Evolutionary conservation across 2,113 vertebrate species (phyloP), one percentile per base, ranked within the genome.

Genomic region (Sclerurus mexicanus): DNA sequence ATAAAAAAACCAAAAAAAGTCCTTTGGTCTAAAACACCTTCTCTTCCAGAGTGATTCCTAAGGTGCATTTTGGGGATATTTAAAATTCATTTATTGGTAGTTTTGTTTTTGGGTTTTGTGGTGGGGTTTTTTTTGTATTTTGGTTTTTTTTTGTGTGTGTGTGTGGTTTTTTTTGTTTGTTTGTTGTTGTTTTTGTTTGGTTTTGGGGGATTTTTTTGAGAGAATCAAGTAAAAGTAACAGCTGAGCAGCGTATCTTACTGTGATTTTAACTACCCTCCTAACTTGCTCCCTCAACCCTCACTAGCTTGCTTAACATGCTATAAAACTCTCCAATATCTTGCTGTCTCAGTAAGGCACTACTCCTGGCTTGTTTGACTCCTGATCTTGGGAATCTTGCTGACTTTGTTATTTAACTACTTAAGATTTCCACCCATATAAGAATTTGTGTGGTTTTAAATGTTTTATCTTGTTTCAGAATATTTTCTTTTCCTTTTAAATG

Each of bases 61-160:
- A 53, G 8, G 2, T 2, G 2, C 4, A 33, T n/a, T 52, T 20
- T 2, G 1, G 10, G 10, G 4, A 21, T 46, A 17, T 18, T 53
- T 53, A 18, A 8, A 40, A 15, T 33, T 28, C 0, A 11, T 46
- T 19, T 49, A 59, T 52, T 40, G 3, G 2, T 21, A 3, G 1
- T 18, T 52, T 22, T 7, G 6, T 3, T 37, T 59, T 23, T n/a
- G 7, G 4, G 1, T 7, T 20, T 25, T 19, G 5, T 31, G 7
- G 16, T 49, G 25, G 25, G 47, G 21, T 23, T 40, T 60, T 50
- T 52, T 24, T 47, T 47, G 17, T 18, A 6, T 20, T 18, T 7
- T 35, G 14, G 16, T 20, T 22, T 52, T 39, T 1, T 9, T 37
- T 46, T 27, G n/a, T n/a, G n/a, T n/a, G n/a, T n/a, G n/a, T n/a